Evolutionary conservation across 2,113 vertebrate species (phyloP), one percentile per base, ranked within the genome.

Genomic region (Coptodon bakossiorum): DNA sequence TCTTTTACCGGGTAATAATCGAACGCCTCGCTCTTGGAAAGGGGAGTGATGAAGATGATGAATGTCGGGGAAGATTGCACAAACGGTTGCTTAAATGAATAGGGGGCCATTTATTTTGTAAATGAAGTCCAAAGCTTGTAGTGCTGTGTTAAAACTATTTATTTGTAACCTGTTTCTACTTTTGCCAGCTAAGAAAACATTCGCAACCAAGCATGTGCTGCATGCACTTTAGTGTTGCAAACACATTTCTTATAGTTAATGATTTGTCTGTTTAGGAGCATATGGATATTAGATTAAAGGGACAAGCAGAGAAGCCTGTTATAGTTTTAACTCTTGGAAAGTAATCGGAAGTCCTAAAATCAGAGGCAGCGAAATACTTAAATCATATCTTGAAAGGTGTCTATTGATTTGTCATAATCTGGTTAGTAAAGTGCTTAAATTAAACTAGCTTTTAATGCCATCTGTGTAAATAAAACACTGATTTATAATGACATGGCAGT

Each of bases 201-300:
- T 90, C 9, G 54, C 45, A 83, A 82, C 56, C 85, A 43, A 84
- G 90, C 90, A 92, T 90, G 91, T 86, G 85, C 85, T 91, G 88
- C 93, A 87, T 88, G 94, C 92, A 95, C 94, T 95, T 93, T 92
- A 92, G 81, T 53, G 83, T 88, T 89, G 84, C 84, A 85, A 63
- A 82, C 61, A 63, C 73, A 53, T 93, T 86, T 91, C 17, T 81
- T 13, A 48, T n/a, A 19, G 54, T 80, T 54, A 5, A 29, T 66
- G 9, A 52, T 61, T 81, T 17, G 12, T 82, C 79, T 89, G 86
- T 90, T 89, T 90, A 88, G 31, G 13, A 50, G 68, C 48, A 5
- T 82, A 6, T 82, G 22, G 14, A 81, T 80, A 29, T 90, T 40
- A 94, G 86, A 89, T 88, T 89, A 91, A 91, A 94, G 90, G 88